Conservation (phyloP, 2,113 vertebrate species). For the Accipiter cooperii region DNA sequence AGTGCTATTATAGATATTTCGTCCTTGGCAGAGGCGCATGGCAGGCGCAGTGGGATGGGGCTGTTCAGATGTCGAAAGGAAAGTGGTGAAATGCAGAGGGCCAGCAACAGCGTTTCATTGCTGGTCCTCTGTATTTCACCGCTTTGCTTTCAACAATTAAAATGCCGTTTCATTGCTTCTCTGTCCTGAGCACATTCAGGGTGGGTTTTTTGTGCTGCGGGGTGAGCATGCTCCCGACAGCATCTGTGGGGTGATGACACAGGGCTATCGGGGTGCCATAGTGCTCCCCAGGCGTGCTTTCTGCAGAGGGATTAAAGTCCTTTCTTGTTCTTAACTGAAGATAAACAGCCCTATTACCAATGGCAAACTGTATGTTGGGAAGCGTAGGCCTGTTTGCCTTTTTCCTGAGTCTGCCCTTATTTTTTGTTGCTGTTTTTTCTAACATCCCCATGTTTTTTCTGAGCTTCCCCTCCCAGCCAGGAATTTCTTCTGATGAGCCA, state of each 20-base stretch:
- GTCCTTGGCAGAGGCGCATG: no score
- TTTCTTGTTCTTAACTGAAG: background rate
- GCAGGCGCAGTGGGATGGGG: no score
- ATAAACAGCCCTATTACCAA: background rate
- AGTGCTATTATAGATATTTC: background rate
- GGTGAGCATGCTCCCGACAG: accelerated
- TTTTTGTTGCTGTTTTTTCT: background rate
- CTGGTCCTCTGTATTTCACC: background rate
- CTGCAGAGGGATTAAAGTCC: background rate
- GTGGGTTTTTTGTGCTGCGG: background rate
- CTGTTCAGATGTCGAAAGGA: background rate
- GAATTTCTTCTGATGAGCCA: background rate
- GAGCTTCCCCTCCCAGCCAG: background rate
- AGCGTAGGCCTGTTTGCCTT: background rate
- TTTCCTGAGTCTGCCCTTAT: background rate
- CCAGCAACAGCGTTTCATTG: accelerated
- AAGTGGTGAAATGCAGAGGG: background rate
- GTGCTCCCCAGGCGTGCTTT: background rate
- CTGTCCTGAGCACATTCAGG: background rate
- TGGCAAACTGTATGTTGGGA: background rate
- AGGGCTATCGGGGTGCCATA: accelerated
- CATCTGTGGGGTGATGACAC: accelerated
- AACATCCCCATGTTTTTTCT: background rate
- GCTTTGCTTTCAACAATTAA: accelerated
- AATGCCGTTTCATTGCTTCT: accelerated